Conservation (phyloP, 2,797 vertebrate species). For the Apodemus agrarius region DNA sequence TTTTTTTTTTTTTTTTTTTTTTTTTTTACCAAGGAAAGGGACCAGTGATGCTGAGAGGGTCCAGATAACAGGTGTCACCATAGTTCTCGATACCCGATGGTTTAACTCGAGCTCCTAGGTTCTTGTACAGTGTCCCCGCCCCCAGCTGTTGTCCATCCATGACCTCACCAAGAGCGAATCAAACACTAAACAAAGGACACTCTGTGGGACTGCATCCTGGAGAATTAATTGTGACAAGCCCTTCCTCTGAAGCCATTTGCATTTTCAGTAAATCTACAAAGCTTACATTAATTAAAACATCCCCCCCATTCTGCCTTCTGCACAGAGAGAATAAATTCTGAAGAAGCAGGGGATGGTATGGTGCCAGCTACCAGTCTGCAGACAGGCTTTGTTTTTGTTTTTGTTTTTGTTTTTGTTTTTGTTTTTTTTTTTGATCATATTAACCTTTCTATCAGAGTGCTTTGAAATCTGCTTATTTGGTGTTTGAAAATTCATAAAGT, state of each 20-base stretch:
- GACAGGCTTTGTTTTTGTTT: not conserved
- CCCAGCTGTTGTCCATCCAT: not conserved
- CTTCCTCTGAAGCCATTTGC: slow-evolving; percentile 22
- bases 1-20: too few relatives aligned
- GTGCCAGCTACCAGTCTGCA: not conserved
- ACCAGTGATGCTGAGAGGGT: not conserved
- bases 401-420: too few relatives aligned
- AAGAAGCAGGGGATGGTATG: not conserved
- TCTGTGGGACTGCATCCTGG: not conserved
- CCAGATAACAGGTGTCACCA: not conserved
- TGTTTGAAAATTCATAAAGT: slow-evolving; percentile 12
- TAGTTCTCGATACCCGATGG: not conserved
- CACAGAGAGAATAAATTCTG: not conserved
- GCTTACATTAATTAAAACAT: slow-evolving; percentile 4
- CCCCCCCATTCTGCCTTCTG: not conserved
- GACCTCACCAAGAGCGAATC: not conserved
- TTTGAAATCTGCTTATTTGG: not conserved
- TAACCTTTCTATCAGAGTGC: not conserved
- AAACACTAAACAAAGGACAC: not conserved
- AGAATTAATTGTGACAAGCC: slow-evolving; percentile 6
- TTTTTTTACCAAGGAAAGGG: not conserved
- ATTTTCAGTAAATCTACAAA: slow-evolving; percentile 35
- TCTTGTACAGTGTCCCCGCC: not conserved
- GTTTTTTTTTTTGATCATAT: not conserved
- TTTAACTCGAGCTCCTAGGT: not conserved